Conservation (phyloP, 2,888 invertebrate species). For the Odontomyia ornata region DNA sequence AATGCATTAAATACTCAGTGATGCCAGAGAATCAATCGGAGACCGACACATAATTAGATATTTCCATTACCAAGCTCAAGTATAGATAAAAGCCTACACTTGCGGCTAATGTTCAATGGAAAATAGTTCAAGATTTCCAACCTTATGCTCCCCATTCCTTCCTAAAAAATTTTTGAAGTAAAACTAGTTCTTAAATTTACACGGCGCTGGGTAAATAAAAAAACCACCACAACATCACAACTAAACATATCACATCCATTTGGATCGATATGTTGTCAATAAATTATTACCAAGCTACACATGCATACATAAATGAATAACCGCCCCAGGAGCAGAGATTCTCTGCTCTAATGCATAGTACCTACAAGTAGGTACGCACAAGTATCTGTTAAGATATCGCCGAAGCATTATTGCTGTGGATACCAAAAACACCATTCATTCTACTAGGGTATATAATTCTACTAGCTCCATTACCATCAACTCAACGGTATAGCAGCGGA, state of each 20-base stretch:
- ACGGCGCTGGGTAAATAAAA: not conserved
- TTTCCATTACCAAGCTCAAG: constrained; percentile 11
- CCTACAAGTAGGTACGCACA: not conserved
- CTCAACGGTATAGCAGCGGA: too few relatives aligned
- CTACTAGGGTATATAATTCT: not conserved
- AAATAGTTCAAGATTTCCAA: not conserved
- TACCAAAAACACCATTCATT: not conserved
- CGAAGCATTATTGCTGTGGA: not conserved
- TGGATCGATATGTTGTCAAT: constrained; percentile 16
- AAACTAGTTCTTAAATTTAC: not conserved
- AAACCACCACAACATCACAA: not conserved
- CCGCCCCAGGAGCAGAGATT: not conserved
- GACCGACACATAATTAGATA: constrained; percentile 11
- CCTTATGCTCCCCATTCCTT: too few relatives aligned
- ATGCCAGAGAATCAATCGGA: not conserved
- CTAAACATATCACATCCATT: constrained; percentile 29
- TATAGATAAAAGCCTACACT: constrained; percentile 12
- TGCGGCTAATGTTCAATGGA: not conserved
- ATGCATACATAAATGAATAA: constrained; percentile 4
- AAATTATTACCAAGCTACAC: constrained; percentile 6
- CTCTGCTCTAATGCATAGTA: too few relatives aligned
- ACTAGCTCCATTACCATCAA: not conserved
- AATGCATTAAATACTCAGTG: too few relatives aligned
- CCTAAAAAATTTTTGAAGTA: not conserved
- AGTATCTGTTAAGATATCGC: not conserved